These are phyloP conservation scores for Aphelocoma coerulescens DNA, from an alignment of 2,113 vertebrate species.

Conservation along the genomic window DNA sequence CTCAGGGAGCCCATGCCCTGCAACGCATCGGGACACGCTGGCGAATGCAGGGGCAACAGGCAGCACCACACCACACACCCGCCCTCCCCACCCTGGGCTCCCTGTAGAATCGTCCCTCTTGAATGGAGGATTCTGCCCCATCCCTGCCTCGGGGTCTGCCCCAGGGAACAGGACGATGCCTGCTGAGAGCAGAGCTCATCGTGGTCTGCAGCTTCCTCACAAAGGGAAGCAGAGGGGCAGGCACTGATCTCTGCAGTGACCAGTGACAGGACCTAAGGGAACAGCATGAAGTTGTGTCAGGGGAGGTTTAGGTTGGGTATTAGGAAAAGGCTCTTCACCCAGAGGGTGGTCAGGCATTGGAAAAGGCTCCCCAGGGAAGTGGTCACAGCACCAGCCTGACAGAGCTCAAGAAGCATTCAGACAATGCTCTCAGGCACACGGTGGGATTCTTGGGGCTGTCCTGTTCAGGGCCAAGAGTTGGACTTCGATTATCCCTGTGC, in stretches of 20 bases:
- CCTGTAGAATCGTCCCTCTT: rapidly evolving
- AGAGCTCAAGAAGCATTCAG: neutral
- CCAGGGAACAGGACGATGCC: neutral
- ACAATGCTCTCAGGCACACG: neutral
- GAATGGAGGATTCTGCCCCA: neutral
- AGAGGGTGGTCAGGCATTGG: neutral
- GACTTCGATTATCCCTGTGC: rapidly evolving
- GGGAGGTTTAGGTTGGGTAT: neutral
- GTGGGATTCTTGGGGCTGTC: neutral
- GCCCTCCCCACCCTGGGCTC: rapidly evolving
- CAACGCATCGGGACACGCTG: neutral
- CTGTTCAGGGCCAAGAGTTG: neutral
- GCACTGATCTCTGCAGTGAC: neutral
- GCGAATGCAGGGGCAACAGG: neutral
- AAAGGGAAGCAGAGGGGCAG: neutral
- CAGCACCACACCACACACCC: rapidly evolving
- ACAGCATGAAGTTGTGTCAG: neutral
- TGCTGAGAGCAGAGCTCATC: neutral
- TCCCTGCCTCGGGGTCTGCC: neutral
- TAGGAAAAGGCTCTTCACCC: neutral
- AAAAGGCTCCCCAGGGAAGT: neutral
- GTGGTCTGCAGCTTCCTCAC: neutral
- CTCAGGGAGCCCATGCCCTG: conserved; percentile 82
- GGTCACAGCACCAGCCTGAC: neutral
- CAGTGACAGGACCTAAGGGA: neutral